Evolutionary conservation across 2,797 vertebrate genomes (phyloP), one percentile per base, ranked within the genome.

Genomic region (Channallabes apus): DNA sequence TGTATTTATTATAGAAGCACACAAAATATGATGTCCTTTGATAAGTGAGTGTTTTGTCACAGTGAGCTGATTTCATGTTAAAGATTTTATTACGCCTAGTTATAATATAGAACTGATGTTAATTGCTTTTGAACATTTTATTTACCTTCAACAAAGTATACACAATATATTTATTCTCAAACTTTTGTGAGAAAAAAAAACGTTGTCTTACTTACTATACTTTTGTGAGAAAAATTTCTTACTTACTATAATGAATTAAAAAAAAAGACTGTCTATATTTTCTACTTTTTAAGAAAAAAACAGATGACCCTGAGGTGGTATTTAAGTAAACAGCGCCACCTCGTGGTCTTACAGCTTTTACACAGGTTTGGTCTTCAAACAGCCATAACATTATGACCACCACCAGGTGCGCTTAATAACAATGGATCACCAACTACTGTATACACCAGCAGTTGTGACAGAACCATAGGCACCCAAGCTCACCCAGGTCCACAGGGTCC

Each of bases 321-420:
- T 73, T 20, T 35, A 38, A 41, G 17, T 27, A 76, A 14, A 78
- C 72, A 86, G 54, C 80, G 64, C 62, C 73, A 82, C 22, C 80
- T 69, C 3, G 35, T 82, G 73, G 61, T 38, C 67, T 6, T 14
- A 68, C 17, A 64, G 59, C 35, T n/a, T 64, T 41, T 18, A 3
- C 20, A 64, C 24, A 41, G 6, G 15, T 78, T 29, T 61, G 22
- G 51, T 51, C 46, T 51, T 11, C 46, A 51, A 51, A 51, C 46
- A 51, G 11, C 46, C 46, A 51, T 54, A 14, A 54, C 51, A 54
- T 54, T 54, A 54, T 54, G 51, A 54, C 12, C 51, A 54, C 46
- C 46, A 11, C 51, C 51, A 54, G 2, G 51, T 54, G 51, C 14
- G 12, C 12, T 54, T 3, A 54, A 2, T 12, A 54, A 54, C 0